A percentile compares a stretch with the other conserved stretches of the same genome.
Conservation (phyloP, 2,888 invertebrate genomes). For the Lasioglossum oenotherae region DNA sequence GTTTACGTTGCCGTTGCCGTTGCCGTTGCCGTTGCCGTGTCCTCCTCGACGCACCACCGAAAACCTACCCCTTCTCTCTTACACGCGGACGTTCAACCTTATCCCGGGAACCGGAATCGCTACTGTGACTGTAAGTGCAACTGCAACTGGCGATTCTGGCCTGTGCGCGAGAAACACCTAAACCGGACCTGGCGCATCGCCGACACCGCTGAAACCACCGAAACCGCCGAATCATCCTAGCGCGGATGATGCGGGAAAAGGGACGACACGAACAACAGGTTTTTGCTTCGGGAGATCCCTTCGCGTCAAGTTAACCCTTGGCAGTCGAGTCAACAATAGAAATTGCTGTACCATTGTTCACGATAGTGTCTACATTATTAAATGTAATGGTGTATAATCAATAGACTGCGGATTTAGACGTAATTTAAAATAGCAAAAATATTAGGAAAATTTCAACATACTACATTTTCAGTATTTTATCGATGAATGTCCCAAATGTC, state of each 20-base stretch:
- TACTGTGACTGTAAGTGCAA: background rate
- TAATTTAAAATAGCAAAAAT: too few relatives aligned
- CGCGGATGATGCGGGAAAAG: background rate
- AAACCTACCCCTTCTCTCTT: slow-evolving; percentile 30
- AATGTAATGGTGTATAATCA: too few relatives aligned
- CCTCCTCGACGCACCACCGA: slow-evolving; percentile 28
- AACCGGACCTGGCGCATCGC: background rate
- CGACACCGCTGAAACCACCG: background rate
- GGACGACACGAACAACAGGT: background rate
- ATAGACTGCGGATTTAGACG: too few relatives aligned
- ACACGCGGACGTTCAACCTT: slow-evolving; percentile 17
- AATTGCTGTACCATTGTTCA: too few relatives aligned
- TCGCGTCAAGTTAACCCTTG: background rate
- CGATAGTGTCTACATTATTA: too few relatives aligned
- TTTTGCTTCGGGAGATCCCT: background rate
- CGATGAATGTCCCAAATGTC: too few relatives aligned
- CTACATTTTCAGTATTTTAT: too few relatives aligned
- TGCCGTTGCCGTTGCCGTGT: too few relatives aligned
- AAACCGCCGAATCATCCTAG: background rate
- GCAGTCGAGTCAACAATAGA: too few relatives aligned
- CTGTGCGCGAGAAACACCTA: background rate
- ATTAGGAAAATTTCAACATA: too few relatives aligned
- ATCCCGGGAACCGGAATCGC: background rate
- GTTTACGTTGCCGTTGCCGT: too few relatives aligned
- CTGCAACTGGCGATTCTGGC: background rate